Base-by-base conservation (phyloP, 2,113 vertebrate species). In the Engystomops pustulosus region DNA sequence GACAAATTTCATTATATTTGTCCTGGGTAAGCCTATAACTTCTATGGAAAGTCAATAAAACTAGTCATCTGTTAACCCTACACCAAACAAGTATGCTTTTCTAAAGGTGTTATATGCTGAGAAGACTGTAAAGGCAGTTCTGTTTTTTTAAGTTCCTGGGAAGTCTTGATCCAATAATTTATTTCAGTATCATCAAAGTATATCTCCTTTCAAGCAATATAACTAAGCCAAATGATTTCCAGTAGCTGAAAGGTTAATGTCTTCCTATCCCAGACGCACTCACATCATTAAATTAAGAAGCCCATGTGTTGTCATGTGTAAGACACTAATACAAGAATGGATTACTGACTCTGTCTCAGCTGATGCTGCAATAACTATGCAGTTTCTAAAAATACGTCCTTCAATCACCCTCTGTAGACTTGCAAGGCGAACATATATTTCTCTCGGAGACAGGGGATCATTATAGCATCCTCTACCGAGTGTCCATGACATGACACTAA, bases 331-430 rank as follows among this genome's bases (percentile, higher is more conserved):
- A 75, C n/a, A 71, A 65, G 25, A 47, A 27, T 9, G 7, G 15
- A 74, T 71, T 34, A 45, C 44, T 17, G 41, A 18, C 25, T 25
- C 44, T 51, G 27, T 10, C 71, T 4, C 17, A 32, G 47, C 27
- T 51, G 47, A 76, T 53, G 47, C 47, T 30, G 45, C 72, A 20
- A 68, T 23, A 77, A 67, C 44, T 23, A 44, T 68, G 81, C 23
- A 41, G 72, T 49, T 77, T 84, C 45, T 32, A 84, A 53, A 81
- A 77, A 77, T 34, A 32, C 15, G 81, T 77, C 72, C 81, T 84
- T 68, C 72, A 68, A 27, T 76, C 60, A 84, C 60, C 72, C 81
- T 68, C 60, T 53, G 71, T 68, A 49, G 72, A 77, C 71, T 51
- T 68, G 58, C 11, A 67, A 65, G 65, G 53, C 10, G 45, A 65